These are phyloP conservation scores for Acromyrmex charruanus DNA, from an alignment of 1,140 invertebrate species.

Conservation along the genomic window DNA sequence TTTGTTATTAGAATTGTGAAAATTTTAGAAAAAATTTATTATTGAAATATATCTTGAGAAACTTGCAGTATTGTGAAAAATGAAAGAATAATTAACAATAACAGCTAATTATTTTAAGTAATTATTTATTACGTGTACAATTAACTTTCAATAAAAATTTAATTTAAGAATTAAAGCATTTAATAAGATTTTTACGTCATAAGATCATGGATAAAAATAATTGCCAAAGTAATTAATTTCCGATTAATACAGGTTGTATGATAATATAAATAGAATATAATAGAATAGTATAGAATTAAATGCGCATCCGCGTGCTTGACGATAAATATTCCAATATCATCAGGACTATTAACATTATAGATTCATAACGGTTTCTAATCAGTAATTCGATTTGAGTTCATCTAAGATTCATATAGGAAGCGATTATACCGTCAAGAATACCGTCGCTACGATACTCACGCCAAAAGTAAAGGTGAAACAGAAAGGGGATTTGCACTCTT, in stretches of 20 bases:
- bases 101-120: neutral
- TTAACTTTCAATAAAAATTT: slow-evolving; percentile 6
- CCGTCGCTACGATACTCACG: neutral
- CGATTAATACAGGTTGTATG: neutral
- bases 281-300: neutral
- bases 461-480: slow-evolving; percentile 13
- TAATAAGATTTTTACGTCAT: neutral
- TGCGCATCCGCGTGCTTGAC: neutral
- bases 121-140: neutral
- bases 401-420: slow-evolving; percentile 10
- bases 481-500: slow-evolving; percentile 11
- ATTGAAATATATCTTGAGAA: neutral
- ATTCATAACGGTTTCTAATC: slow-evolving; percentile 36
- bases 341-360: neutral
- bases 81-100: neutral
- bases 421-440: neutral
- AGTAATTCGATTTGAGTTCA: slow-evolving; percentile 5
- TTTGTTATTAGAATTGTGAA: neutral
- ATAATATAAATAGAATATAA: neutral
- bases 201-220: neutral
- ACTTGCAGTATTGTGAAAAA: neutral
- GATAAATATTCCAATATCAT: neutral
- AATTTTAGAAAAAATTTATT: slow-evolving; percentile 3
- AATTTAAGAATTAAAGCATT: neutral
- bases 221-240: neutral